Percentiles rank a stretch among this genome's conserved stretches.
Conservation (phyloP, 2,888 invertebrate genomes). For the Achlya flavicornis region DNA sequence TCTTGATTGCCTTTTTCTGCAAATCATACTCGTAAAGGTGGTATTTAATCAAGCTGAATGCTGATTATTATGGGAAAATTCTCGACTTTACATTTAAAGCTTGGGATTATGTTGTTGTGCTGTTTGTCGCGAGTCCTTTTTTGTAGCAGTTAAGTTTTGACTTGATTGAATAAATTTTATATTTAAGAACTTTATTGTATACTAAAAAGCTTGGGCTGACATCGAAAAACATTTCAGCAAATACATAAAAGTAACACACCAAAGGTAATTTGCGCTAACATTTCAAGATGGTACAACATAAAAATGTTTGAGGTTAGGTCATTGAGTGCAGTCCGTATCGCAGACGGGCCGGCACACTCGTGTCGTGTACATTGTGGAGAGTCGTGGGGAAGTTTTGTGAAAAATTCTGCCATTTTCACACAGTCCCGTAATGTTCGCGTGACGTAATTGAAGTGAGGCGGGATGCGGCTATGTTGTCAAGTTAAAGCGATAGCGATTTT, state of each 20-base stretch:
- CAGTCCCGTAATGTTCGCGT: slow-evolving; percentile 30
- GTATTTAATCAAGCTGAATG: neutral
- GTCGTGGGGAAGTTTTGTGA: slow-evolving; percentile 28
- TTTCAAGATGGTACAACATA: slow-evolving; percentile 8
- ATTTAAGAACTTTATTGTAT: no score
- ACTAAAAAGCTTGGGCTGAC: no score
- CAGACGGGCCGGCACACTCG: neutral
- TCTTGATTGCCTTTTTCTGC: slow-evolving; percentile 4
- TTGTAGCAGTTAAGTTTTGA: no score
- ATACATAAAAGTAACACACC: slow-evolving; percentile 1
- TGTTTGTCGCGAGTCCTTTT: no score
- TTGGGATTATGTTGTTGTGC: no score
- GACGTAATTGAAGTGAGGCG: slow-evolving; percentile 39
- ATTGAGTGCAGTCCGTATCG: slow-evolving; percentile 10
- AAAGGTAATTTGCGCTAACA: slow-evolving; percentile 5
- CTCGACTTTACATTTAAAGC: no score
- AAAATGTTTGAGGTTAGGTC: slow-evolving; percentile 12
- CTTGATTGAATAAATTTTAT: no score
- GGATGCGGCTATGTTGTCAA: neutral
- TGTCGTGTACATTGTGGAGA: slow-evolving; percentile 4
- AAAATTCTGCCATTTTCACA: slow-evolving; percentile 38
- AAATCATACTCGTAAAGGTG: neutral
- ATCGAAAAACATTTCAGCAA: neutral
- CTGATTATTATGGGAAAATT: no score
- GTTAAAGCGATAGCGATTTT: neutral